Evolutionary conservation across 2,113 vertebrate genomes (phyloP).

Genomic region (Choloepus hoffmanni): DNA sequence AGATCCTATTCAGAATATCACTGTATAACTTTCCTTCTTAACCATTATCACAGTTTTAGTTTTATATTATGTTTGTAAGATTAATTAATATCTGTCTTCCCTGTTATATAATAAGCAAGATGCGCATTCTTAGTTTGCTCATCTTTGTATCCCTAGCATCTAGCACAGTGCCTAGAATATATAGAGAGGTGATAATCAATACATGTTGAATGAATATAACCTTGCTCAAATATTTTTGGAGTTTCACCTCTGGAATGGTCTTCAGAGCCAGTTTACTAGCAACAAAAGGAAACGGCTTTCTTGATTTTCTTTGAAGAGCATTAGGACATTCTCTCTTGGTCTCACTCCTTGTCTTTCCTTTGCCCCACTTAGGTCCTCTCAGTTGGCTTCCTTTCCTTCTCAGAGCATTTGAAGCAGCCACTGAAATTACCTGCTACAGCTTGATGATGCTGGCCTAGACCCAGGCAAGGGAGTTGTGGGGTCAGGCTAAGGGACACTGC

Average conservation of each 20-base stretch:
- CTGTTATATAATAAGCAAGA: not conserved
- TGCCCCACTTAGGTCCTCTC: not conserved
- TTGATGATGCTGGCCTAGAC: not conserved
- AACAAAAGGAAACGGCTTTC: not conserved
- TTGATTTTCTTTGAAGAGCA: constrained; percentile 5
- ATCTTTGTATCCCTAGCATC: not conserved
- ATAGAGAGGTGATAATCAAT: not conserved
- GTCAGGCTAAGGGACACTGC: not conserved
- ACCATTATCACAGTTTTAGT: not conserved
- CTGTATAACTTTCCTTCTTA: not conserved
- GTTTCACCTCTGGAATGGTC: constrained; percentile 27
- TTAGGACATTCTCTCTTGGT: not conserved
- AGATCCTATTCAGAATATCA: constrained; percentile 7
- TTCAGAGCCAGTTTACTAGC: not conserved
- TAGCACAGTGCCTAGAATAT: not conserved
- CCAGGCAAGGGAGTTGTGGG: rapidly evolving
- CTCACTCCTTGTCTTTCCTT: not conserved
- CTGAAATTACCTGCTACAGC: not conserved
- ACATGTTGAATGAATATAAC: not conserved
- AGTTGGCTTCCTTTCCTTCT: not conserved
- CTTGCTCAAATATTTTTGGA: not conserved
- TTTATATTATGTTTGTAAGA: not conserved
- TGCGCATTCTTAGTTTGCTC: not conserved
- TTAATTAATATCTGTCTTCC: not conserved
- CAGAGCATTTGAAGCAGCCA: not conserved